Base-by-base conservation (phyloP, 2,888 invertebrate genomes). In the Drosophila kanekoi region DNA sequence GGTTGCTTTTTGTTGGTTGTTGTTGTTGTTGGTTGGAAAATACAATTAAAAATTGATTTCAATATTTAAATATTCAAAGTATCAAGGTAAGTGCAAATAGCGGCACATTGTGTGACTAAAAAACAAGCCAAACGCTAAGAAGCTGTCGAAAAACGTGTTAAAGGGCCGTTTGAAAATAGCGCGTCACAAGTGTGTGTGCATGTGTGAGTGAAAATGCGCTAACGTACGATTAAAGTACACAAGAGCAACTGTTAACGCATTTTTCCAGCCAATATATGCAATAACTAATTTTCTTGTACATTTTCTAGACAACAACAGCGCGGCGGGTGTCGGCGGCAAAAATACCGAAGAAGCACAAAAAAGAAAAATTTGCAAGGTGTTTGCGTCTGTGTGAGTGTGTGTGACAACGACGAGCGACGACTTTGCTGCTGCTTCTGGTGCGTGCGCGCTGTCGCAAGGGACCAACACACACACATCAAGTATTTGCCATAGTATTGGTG, bases 341-440 rank as follows among this genome's bases (percentile, higher is more conserved):
- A 79, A 77, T 76, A 78, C 59, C 62, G 48, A 81, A 78, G 84
- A 87, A 76, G 60, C 76, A 69, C 47, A 70, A 81, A 82, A 72
- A 75, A 82, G 64, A 86, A 81, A 78, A 87, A 77, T 87, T 81
- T 79, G 82, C 82, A 82, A 82, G 88, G 82, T 88, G 82, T 82
- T 76, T 79, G 81, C 71, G 74, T 81, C 57, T 53, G 58, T 52
- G 70, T 49, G 64, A 28, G 66, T 61, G 66, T 66, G 70, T 72
- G 63, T 72, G 72, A 79, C 79, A 71, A 81, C 68, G 74, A 74
- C 65, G 44, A 75, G 53, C 72, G 56, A 64, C 68, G 69, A 68
- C 62, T 82, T 75, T 28, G 45, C 23, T 14, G n/a, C 61, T 73
- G 49, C 57, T 45, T 81, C 68, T 81, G 81, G 87, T 81, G 88